A percentile compares a stretch with the other conserved stretches of the same genome.
Evolutionary conservation across 2,888 invertebrate species (phyloP).

Genomic region (Caenorhabditis sp.): DNA sequence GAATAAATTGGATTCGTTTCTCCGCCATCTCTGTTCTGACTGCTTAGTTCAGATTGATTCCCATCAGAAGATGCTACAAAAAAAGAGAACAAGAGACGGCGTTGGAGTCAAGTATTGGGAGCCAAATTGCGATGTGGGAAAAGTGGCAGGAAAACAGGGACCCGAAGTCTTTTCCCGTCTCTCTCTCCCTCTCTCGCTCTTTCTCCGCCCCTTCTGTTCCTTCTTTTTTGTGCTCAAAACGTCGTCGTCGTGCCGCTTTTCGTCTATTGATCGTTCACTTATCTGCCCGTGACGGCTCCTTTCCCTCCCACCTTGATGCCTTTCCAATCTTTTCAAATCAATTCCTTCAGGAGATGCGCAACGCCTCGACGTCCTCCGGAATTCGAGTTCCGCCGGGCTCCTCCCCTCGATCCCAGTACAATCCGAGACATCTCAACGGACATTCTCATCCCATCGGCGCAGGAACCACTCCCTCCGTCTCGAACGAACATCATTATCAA

Average conservation of each 20-base stretch:
- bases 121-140: slow-evolving; percentile 35
- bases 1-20: slow-evolving; percentile 55
- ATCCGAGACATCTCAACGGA: slow-evolving; percentile 61
- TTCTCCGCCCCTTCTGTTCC: slow-evolving; percentile 38
- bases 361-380: slow-evolving; percentile 29
- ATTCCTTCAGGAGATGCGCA: slow-evolving; percentile 54
- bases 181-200: slow-evolving; percentile 20
- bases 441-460: slow-evolving; percentile 65
- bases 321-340: no score
- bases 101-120: slow-evolving; percentile 1
- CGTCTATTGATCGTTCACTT: slow-evolving; percentile 41
- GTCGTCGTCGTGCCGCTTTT: slow-evolving; percentile 23
- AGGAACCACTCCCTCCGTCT: slow-evolving; percentile 13
- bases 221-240: slow-evolving; percentile 26
- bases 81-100: not conserved
- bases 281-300: slow-evolving; percentile 36
- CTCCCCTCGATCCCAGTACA: slow-evolving; percentile 59
- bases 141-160: slow-evolving; percentile 31
- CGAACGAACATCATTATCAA: slow-evolving; percentile 50
- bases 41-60: slow-evolving; percentile 11
- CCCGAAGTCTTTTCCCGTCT: slow-evolving; percentile 10
- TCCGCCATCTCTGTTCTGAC: slow-evolving; percentile 26
- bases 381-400: slow-evolving; percentile 23
- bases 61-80: not conserved
- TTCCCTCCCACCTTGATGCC: slow-evolving; percentile 18